These are phyloP conservation scores for Pteruthius melanotis DNA, from an alignment of 2,113 vertebrate genomes.

Conservation along the genomic window DNA sequence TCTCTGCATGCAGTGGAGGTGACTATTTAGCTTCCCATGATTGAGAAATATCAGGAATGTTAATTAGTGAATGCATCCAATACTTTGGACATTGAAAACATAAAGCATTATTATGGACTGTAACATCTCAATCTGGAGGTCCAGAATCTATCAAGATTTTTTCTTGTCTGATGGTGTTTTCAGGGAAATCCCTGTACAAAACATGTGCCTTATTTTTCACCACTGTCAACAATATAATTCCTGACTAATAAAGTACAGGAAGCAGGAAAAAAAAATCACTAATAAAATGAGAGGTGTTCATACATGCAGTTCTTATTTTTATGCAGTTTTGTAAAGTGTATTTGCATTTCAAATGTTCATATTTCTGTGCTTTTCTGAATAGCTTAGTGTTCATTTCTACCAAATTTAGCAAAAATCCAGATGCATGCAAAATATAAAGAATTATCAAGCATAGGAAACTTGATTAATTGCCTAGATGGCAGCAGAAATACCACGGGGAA, in stretches of 20 bases:
- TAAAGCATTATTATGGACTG: neutral
- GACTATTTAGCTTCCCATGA: neutral
- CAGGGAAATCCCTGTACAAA: neutral
- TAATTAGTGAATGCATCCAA: neutral
- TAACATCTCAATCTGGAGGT: neutral
- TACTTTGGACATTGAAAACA: neutral
- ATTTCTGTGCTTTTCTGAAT: neutral
- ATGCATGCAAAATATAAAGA: neutral
- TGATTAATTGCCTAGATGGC: neutral
- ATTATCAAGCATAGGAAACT: neutral
- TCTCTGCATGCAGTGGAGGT: neutral
- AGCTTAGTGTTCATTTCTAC: neutral
- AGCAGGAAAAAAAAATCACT: neutral
- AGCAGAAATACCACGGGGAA: neutral
- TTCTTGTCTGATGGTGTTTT: neutral
- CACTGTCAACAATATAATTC: neutral
- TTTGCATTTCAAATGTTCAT: neutral
- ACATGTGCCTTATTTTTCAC: neutral
- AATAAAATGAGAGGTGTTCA: neutral
- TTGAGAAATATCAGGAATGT: neutral
- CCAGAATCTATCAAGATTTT: rapidly evolving
- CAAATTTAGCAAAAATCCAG: neutral
- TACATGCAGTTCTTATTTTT: neutral
- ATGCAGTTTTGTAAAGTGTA: neutral
- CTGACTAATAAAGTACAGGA: neutral